Conservation (phyloP, 2,888 invertebrate species). For the Cryptops parisi region DNA sequence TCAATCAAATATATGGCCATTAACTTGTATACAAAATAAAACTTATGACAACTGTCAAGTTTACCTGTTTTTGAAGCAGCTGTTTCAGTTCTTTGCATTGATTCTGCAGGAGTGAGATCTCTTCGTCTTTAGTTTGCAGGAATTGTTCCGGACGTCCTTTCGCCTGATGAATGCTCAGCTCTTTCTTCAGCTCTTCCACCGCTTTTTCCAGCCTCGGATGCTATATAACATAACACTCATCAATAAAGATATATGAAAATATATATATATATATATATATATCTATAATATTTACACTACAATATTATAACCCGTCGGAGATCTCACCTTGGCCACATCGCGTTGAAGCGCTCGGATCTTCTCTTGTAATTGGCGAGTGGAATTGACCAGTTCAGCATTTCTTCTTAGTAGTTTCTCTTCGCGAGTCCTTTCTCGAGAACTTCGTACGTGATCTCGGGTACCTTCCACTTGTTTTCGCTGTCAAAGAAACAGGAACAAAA, state of each 20-base stretch:
- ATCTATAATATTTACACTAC: not conserved
- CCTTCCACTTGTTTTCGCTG: slow-evolving; percentile 21
- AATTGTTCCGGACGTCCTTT: not conserved
- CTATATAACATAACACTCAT: not conserved
- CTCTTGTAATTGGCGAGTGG: slow-evolving; percentile 26
- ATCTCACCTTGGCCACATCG: slow-evolving; percentile 13
- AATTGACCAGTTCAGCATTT: slow-evolving; percentile 33
- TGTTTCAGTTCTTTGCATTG: not conserved
- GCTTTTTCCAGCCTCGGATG: not conserved
- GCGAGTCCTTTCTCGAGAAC: slow-evolving; percentile 12
- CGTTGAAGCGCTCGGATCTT: slow-evolving; percentile 27
- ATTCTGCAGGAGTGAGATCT: not conserved
- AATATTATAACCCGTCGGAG: not conserved
- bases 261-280: not conserved
- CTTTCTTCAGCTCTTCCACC: not conserved
- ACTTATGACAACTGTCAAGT: slow-evolving; percentile 17
- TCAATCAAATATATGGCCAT: too few relatives aligned
- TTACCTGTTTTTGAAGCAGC: not conserved
- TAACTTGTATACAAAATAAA: too few relatives aligned
- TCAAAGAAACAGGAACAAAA: not conserved
- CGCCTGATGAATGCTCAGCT: not conserved
- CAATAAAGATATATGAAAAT: not conserved
- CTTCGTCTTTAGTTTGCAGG: not conserved
- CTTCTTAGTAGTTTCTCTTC: slow-evolving; percentile 32
- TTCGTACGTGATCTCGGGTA: slow-evolving; percentile 19